A percentile compares a stretch with the other conserved stretches of the same genome.
These are phyloP conservation scores for Brachyistius frenatus DNA, from an alignment of 2,113 vertebrate genomes.

Conservation along the genomic window DNA sequence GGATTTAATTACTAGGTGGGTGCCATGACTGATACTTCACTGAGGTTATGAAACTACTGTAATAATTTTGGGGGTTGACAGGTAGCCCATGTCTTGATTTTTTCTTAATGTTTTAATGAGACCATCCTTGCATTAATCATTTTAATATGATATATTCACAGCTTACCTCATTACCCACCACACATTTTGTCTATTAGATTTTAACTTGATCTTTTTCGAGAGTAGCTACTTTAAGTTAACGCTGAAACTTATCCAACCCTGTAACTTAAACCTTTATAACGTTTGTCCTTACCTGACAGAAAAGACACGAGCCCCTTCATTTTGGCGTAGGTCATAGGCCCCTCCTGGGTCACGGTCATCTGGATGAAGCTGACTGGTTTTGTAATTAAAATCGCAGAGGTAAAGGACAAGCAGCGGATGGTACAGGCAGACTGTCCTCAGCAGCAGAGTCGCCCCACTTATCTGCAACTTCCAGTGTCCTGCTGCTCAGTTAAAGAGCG, in stretches of 20 bases:
- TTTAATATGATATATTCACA: neutral
- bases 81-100: too few relatives aligned
- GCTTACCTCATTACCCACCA: too few relatives aligned
- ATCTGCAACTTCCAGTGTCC: neutral
- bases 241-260: too few relatives aligned
- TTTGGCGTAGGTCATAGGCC: conserved; percentile 77
- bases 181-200: too few relatives aligned
- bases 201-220: too few relatives aligned
- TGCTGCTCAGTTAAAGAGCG: conserved; percentile 12
- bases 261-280: too few relatives aligned
- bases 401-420: neutral
- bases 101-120: neutral
- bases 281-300: conserved; percentile 76
- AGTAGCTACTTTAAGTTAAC: too few relatives aligned
- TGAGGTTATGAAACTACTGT: neutral
- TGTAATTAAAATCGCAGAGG: neutral
- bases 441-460: neutral
- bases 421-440: neutral
- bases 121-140: neutral
- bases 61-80: too few relatives aligned
- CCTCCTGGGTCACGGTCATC: conserved; percentile 74
- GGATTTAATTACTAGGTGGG: conserved; percentile 14
- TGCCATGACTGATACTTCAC: conserved; percentile 3
- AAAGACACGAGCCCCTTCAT: conserved; percentile 81
- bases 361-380: neutral